Evolutionary conservation across 2,888 invertebrate species (phyloP), one percentile per base, ranked within the genome.

Genomic region (Slavum lentiscoides): DNA sequence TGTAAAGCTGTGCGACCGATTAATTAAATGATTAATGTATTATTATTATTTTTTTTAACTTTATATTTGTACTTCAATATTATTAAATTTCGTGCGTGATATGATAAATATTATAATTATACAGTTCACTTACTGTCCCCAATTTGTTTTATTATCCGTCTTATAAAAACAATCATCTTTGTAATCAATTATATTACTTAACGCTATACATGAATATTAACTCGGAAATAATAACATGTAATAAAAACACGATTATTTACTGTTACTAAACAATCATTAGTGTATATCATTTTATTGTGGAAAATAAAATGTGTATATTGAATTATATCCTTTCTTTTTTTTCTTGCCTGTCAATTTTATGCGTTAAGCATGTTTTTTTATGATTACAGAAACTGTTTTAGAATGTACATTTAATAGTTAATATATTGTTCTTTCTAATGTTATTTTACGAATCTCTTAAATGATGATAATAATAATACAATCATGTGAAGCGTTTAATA

Each of bases 41-140:
- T 66, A 61, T 43, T 73, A 23, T 66, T 66, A 62, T 43, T 73
- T 37, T 74, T 37, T 74, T 74, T 74, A 62, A 53, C 23, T 74
- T 37, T 55, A 53, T 37, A 30, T n/a, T 62, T 73, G 43, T 49
- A 62, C 62, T 62, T 73, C 61, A 43, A 30, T n/a, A 17, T 74
- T 15, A 17, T 62, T 64, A 74, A 58, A 58, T 23, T n/a, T 66
- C 37, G n/a, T 59, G 19, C 49, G 11, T 49, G 8, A 30, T 11
- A 4, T 49, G 17, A 72, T 49, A 30, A 61, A 61, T 15, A 59
- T 23, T 43, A 23, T 17, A 43, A n/a, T 30, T 21, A 1, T 43
- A 23, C 49, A 61, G 61, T 30, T 30, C n/a, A 19, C 15, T 53
- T 8, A 21, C 6, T 37, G 7, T 53, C n/a, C 17, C 3, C 7